phyloP scores from a whole-genome alignment of 35 echinoderm and acorn worm species.

The Apostichopus parvimensis region DNA sequence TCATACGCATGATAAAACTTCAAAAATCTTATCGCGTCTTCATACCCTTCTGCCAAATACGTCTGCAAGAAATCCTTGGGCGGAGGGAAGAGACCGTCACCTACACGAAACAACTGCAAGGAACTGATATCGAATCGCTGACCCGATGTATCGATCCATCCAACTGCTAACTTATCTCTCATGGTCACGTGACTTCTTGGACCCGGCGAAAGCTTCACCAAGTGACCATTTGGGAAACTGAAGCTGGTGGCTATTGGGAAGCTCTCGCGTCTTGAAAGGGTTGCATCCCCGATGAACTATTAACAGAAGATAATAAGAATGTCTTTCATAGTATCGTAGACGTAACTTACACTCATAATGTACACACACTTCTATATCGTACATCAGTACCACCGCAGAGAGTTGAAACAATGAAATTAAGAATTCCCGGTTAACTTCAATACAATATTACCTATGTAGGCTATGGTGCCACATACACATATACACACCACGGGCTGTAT shows the following conservation, averaged over 20 bases:
- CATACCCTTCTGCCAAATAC: conserved; percentile 77
- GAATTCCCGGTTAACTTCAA: no score
- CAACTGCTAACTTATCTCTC: conserved; percentile 84
- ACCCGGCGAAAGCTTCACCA: conserved; percentile 73
- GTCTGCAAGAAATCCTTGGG: conserved; percentile 78
- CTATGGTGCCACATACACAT: no score
- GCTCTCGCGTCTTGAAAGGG: conserved; percentile 66
- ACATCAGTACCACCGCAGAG: no score
- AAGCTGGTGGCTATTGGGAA: conserved; percentile 53
- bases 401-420: no score
- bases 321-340: no score
- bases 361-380: no score
- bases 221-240: conserved; percentile 56
- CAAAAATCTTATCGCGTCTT: conserved; percentile 77
- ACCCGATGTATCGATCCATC: conserved; percentile 85
- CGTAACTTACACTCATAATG: no score
- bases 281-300: conserved; percentile 66
- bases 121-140: conserved; percentile 89
- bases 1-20: conserved; percentile 87
- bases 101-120: conserved; percentile 82
- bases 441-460: no score
- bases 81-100: conserved; percentile 79
- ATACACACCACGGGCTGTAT: no score
- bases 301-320: not conserved
- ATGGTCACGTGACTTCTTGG: conserved; percentile 69